phyloP scores from a whole-genome alignment of 2,113 vertebrate species.

The Aphyosemion australe region DNA sequence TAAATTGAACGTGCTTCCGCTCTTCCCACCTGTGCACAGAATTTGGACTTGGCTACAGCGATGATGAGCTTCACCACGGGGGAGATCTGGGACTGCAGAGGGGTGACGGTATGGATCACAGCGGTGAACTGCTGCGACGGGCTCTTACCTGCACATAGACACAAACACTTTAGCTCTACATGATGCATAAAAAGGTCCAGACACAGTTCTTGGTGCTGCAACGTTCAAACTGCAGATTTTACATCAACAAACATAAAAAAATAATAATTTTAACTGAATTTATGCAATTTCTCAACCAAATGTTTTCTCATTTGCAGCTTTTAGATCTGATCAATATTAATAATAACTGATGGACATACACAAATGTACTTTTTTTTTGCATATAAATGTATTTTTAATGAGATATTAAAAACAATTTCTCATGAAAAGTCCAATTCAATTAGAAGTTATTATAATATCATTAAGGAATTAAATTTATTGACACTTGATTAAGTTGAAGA shows the following conservation, averaged over 20 bases:
- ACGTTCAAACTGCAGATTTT: no score
- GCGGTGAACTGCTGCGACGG: constrained; percentile 80
- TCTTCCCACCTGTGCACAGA: constrained; percentile 79
- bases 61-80: constrained; percentile 82
- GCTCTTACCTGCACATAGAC: constrained; percentile 73
- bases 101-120: constrained; percentile 77
- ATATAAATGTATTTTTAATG: neutral
- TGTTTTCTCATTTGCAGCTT: no score
- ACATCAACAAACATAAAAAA: no score
- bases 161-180: constrained; percentile 11
- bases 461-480: neutral
- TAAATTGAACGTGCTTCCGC: constrained; percentile 9
- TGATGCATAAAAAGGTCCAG: no score
- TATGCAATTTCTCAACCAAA: no score
- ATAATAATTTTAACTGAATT: no score
- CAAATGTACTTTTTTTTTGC: neutral
- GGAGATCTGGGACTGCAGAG: constrained; percentile 78
- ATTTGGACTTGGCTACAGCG: constrained; percentile 82
- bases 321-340: no score
- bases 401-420: neutral
- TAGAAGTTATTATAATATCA: neutral
- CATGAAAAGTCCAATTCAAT: neutral
- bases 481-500: neutral
- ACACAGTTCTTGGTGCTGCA: no score
- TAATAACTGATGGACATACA: constrained; percentile 16